Evolutionary conservation across 2,797 vertebrate genomes (phyloP).

Genomic region (Echeneis naucrates): DNA sequence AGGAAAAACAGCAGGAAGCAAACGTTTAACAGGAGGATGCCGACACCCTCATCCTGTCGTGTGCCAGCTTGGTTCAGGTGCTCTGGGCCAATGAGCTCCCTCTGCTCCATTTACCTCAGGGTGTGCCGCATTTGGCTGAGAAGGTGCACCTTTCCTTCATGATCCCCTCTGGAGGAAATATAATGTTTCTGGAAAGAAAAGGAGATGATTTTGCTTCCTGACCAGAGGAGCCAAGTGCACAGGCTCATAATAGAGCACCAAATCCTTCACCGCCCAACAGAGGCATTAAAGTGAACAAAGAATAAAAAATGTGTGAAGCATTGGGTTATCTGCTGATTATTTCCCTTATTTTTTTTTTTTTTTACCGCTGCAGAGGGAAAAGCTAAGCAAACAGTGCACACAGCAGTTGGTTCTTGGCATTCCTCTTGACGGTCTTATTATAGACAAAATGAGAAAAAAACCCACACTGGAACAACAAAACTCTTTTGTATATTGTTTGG

Average conservation of each 20-base stretch:
- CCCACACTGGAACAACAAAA: conserved; percentile 55
- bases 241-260: conserved; percentile 43
- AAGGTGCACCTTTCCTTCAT: conserved; percentile 72
- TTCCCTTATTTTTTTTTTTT: conserved; percentile 75
- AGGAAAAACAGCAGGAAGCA: conserved; percentile 92
- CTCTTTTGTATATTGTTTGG: conserved; percentile 55
- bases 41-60: conserved; percentile 95
- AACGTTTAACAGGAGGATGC: conserved; percentile 88
- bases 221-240: conserved; percentile 34
- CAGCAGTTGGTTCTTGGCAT: conserved; percentile 55
- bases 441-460: conserved; percentile 34
- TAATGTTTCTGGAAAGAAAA: conserved; percentile 74
- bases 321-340: conserved; percentile 69
- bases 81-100: conserved; percentile 75
- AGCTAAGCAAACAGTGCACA: conserved; percentile 65
- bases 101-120: conserved; percentile 85
- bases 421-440: conserved; percentile 53
- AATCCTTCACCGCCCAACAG: conserved; percentile 33
- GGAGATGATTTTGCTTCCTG: conserved; percentile 53
- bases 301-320: conserved; percentile 61
- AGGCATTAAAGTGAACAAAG: conserved; percentile 72
- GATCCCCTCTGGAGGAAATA: conserved; percentile 68
- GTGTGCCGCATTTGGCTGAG: conserved; percentile 88
- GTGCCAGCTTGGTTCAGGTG: conserved; percentile 91
- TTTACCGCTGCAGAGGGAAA: conserved; percentile 64